Evolutionary conservation across 2,888 invertebrate genomes (phyloP).

Genomic region (Liposcelis brunnea): DNA sequence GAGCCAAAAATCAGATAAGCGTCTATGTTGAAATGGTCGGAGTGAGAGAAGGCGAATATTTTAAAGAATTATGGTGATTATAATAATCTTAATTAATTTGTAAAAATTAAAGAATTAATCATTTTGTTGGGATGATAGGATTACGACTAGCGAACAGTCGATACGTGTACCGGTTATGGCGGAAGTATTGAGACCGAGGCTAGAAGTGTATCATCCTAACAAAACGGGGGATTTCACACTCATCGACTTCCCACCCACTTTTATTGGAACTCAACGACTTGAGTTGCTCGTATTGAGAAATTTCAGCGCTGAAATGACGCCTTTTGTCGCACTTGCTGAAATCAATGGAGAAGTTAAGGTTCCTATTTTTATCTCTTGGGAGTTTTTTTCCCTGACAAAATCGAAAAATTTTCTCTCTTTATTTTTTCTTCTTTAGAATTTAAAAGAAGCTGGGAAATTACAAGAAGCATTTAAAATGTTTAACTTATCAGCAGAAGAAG

Average conservation of each 20-base stretch:
- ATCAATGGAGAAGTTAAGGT: constrained; percentile 21
- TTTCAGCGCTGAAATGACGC: constrained; percentile 25
- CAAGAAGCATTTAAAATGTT: constrained; percentile 20
- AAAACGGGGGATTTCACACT: constrained; percentile 25
- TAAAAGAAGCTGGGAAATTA: constrained; percentile 14
- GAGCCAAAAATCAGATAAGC: constrained; percentile 18
- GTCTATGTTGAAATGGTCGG: constrained; percentile 26
- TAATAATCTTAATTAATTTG: background rate
- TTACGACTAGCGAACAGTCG: constrained; percentile 20
- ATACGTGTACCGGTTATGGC: constrained; percentile 20
- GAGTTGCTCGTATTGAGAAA: constrained; percentile 27
- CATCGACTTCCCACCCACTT: constrained; percentile 27
- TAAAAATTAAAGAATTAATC: no score
- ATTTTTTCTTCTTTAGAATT: background rate
- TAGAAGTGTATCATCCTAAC: constrained; percentile 25
- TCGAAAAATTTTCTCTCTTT: no score
- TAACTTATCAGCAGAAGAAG: constrained; percentile 21
- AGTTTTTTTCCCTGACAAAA: background rate
- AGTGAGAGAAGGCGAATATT: constrained; percentile 23
- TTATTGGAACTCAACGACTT: constrained; percentile 23
- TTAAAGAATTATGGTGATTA: constrained; percentile 28
- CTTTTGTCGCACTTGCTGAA: constrained; percentile 27
- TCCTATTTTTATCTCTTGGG: constrained; percentile 16
- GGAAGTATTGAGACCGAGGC: constrained; percentile 23
- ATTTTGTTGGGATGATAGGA: no score